Evolutionary conservation across 2,113 vertebrate genomes (phyloP), one percentile per base, ranked within the genome.

Genomic region (Brienomyrus brachyistius): DNA sequence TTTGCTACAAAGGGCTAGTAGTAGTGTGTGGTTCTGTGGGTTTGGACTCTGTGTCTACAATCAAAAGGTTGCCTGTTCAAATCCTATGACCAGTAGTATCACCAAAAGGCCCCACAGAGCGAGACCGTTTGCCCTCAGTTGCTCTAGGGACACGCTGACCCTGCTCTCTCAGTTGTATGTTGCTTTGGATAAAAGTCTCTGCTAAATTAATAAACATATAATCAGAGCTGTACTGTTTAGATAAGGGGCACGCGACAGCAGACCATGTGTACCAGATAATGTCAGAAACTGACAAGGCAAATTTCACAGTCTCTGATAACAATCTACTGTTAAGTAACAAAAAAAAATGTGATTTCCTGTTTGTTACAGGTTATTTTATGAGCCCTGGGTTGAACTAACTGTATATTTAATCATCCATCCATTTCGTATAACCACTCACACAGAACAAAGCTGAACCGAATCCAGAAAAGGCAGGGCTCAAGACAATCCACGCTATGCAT

Each of bases 251-350:
- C n/a, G 56, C 21, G 8, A 59, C 54, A 59, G 19, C 56, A 62
- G 23, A 70, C 62, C 62, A 70, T 27, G 31, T 70, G 10, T 70
- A 70, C n/a, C 10, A 70, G 10, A 66, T 66, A 70, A 31, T 31
- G 62, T 80, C 74, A 80, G 74, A 80, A 80, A 80, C 74, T 80
- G 74, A 80, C 74, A 43, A 80, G 15, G 15, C 74, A 80, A 80
- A 80, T 80, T 43, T 43, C 35, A 80, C 17, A 6, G 74, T 43
- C 15, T 15, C 5, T 80, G 35, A 80, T 40, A 80, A 43, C 4
- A 19, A 80, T 80, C 74, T 35, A 80, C 35, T 2, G 15, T 43
- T 80, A 80, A 80, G 40, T 80, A 80, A 19, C 35, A 43, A 17
- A 15, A 74, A 40, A 70, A 80, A 35, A 40, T 2, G 4, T 19